phyloP scores from a whole-genome alignment of 2,888 invertebrate species.

The Scelioninae gen. 2 region DNA sequence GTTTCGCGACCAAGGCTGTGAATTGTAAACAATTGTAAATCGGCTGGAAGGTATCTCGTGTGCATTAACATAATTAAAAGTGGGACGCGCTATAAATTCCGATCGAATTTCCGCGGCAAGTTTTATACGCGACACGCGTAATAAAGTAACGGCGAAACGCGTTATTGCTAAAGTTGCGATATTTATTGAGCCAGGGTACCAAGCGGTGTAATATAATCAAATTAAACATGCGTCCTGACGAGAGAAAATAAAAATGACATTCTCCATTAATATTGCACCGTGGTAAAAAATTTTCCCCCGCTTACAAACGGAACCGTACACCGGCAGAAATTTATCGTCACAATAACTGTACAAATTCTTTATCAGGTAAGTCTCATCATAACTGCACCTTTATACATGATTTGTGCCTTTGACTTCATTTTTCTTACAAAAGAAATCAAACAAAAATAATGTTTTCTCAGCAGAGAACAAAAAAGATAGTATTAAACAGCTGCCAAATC shows the following conservation, averaged over 20 bases:
- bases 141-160: slow-evolving; percentile 47
- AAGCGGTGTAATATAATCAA: slow-evolving; percentile 54
- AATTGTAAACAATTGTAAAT: slow-evolving; percentile 47
- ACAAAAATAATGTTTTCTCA: slow-evolving; percentile 20
- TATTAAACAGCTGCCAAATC: slow-evolving; percentile 30
- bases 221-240: slow-evolving; percentile 51
- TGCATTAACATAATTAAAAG: slow-evolving; percentile 53
- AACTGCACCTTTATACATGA: slow-evolving; percentile 72
- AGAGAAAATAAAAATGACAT: slow-evolving; percentile 49
- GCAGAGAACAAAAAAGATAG: slow-evolving; percentile 24
- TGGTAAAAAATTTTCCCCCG: slow-evolving; percentile 20
- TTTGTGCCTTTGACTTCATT: slow-evolving; percentile 60
- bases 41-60: slow-evolving; percentile 2
- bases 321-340: slow-evolving; percentile 69
- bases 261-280: slow-evolving; percentile 44
- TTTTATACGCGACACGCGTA: slow-evolving; percentile 49
- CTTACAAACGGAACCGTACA: slow-evolving; percentile 26
- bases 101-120: slow-evolving; percentile 34
- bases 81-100: slow-evolving; percentile 33
- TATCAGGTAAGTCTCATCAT: slow-evolving; percentile 74
- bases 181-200: slow-evolving; percentile 50
- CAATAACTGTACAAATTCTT: slow-evolving; percentile 75
- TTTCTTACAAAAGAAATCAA: slow-evolving; percentile 45
- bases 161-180: slow-evolving; percentile 57
- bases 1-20: slow-evolving; percentile 23